Evolutionary conservation across 2,797 vertebrate species (phyloP), one percentile per base, ranked within the genome.

Genomic region (Staurois parvus): DNA sequence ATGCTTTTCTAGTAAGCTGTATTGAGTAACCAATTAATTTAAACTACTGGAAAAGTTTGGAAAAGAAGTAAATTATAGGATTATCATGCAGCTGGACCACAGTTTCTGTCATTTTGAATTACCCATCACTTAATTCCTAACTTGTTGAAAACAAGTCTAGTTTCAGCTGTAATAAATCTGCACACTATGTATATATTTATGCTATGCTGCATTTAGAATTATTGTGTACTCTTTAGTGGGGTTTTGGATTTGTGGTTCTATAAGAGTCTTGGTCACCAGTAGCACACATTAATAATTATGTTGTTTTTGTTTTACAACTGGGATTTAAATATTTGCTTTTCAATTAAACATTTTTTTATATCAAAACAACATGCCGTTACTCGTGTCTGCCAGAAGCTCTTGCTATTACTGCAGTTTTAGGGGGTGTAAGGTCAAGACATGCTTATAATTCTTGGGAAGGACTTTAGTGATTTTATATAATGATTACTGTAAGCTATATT

Each of bases 401-500:
- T 81, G 13, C 48, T 37, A 56, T 26, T 28, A 21, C 48, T 62
- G 30, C 32, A 72, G 45, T 72, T 37, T 81, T 24, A 32, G 24
- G 72, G 48, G 62, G 34, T 81, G 42, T 62, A 37, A 81, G 68
- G 79, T 40, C 48, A 81, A 72, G 52, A 59, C 10, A 56, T 34
- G n/a, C 6, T 56, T 28, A 70, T 72, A 59, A 70, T 59, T 81
- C 77, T 69, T 59, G 6, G 24, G 56, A 59, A 81, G 59, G 37
- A 81, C 72, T 81, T 81, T 72, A 74, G 72, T 72, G 29, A 59
- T 62, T 52, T 62, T 59, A 72, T 52, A 79, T 40, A 59, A 21
- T 81, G 72, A 81, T 81, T 56, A 72, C 52, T 72, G 70, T 72
- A 59, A 45, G n/a, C n/a, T 59, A 81, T 81, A 37, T 81, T 80